Evolutionary conservation across 1,140 invertebrate genomes (phyloP), one percentile per base, ranked within the genome.

Genomic region (Anastatus disparis): DNA sequence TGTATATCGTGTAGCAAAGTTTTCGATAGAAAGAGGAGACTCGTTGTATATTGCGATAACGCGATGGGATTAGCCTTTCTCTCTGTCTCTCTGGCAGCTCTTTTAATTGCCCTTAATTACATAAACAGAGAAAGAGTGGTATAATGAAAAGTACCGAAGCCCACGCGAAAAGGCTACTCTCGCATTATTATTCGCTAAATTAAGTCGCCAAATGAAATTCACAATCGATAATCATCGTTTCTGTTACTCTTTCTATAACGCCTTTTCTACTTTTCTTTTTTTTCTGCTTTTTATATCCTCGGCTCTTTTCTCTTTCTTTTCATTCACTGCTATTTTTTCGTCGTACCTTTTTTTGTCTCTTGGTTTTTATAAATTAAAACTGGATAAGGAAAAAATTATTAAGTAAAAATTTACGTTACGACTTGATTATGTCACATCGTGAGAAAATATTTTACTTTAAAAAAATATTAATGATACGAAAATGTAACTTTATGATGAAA

Each of bases 181-280:
- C n/a, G 67, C 77, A 83, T 81, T 82, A 84, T 82, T 82, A 83
- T 84, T 84, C 82, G 79, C 71, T 84, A 84, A 82, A 83, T 85
- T 84, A 80, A 82, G 81, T 83, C 77, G 78, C 76, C 75, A 81
- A 84, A 84, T 84, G 81, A 84, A 85, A 83, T 83, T 83, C 65
- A 75, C 74, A 82, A 83, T 84, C 82, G 77, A 81, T 83, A 81
- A 82, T 78, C 76, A 73, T 78, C 64, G 66, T 38, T 68, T 69
- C 53, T 52, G 61, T 59, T 38, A 73, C 74, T 67, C 66, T 71
- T 62, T 74, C 53, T 27, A 31, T n/a, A n/a, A n/a, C n/a, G n/a
- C n/a, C n/a, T n/a, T n/a, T n/a, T n/a, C n/a, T 42, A 20, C n/a
- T 38, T 15, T 38, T 13, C 9, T 9, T 20, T 13, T 35, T 4